Evolutionary conservation across 2,797 vertebrate species (phyloP), one percentile per base, ranked within the genome.

Genomic region (Nannoperca obscura): DNA sequence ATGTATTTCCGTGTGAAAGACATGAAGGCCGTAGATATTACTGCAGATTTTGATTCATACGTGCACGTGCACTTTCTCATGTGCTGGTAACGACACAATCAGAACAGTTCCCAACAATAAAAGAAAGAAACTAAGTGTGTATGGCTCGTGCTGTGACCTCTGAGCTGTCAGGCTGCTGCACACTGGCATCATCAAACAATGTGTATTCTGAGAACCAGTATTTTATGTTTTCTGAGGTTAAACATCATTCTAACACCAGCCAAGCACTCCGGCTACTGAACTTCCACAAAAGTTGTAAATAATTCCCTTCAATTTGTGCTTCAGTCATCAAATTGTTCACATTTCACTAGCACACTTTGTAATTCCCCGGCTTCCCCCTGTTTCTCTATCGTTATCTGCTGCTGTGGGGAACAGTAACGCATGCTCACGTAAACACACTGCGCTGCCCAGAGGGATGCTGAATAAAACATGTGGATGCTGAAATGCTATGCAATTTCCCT

Each of bases 391-490:
- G 50, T 59, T 59, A 61, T 76, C 68, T 10, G 12, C 11, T 74
- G 36, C 77, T 64, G 10, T 77, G 71, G 59, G 67, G 20, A 67
- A 27, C 72, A 42, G 44, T 59, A 75, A 79, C 54, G 67, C 58
- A 20, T 24, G 46, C 73, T 83, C 52, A 30, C 71, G 55, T 86
- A 81, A 88, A 85, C 82, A 88, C 79, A 75, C 71, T 15, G 44
- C 53, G 36, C 22, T 13, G 19, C 75, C 69, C 30, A 0, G 5
- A 38, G 85, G 76, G 14, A 0, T 14, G 34, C 54, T 83, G 71
- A 87, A 83, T 86, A 74, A 88, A 87, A 85, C 77, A 89, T 87
- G 63, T 5, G 4, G 7, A 59, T 68, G 59, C 54, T 73, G 66
- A 78, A 79, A 72, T 27, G 78, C 49, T 49, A 13, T 36, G 62